Base-by-base conservation (phyloP, 92 coral and sea anemone species). In the Palythoa caribaeorum region DNA sequence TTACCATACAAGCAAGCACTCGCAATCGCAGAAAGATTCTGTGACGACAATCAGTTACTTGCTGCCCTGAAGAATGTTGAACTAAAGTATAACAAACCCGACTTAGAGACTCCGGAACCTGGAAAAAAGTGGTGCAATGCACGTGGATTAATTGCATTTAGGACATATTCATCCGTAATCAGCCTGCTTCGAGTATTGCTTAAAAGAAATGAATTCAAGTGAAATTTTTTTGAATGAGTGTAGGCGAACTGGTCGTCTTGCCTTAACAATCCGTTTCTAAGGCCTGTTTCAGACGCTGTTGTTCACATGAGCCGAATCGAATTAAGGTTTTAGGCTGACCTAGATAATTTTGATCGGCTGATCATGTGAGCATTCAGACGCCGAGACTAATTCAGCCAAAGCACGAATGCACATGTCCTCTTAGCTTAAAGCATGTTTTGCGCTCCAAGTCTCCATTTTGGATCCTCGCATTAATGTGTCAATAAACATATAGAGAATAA, bases 71-170 rank as follows among this genome's bases (percentile, higher is more conserved):
- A 75, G 44, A 86, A 83, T 55, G 66, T 73, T n/a, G 84, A 81
- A 52, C 65, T 94, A 37, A 75, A 28, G 5, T 94, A 94, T 72
- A 87, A 92, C 74, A 84, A 90, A 39, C 89, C 96, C 8, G 94
- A 94, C 54, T 37, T 40, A 11, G 89, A 84, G 37, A 37, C 39
- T 10, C 35, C 51, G 8, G 84, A 86, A 12, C 77, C 75, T 57
- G 92, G 90, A 15, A 90, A 92, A 83, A 92, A 83, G 55, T 94
- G 96, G 96, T 89, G 94, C 44, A 94, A 94, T 47, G 50, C 65
- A 38, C 73, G 72, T 36, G 96, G 96, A 74, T 72, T 94, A 53
- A 84, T 94, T 16, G 96, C 96, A 73, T 94, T 89, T 72, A 76
- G 83, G 65, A 86, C 91, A 10, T 84, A 73, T 68, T 66, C 47